Percentiles rank a stretch among this genome's conserved stretches.
Evolutionary conservation across 2,888 invertebrate species (phyloP).

Genomic region (Teinopalpus imperialis): DNA sequence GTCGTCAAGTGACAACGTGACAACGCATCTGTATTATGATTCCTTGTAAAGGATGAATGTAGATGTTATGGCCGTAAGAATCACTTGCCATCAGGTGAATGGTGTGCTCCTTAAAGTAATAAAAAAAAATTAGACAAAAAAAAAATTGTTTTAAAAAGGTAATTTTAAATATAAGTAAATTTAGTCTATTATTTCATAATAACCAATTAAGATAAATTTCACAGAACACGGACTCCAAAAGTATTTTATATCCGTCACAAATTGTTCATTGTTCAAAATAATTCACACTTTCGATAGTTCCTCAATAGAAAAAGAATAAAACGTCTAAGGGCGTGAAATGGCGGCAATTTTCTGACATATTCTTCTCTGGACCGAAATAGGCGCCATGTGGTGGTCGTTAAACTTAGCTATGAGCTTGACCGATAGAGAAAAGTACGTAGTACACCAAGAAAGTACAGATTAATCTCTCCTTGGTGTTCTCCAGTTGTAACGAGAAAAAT

Average conservation of each 20-base stretch:
- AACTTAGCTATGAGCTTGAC: slow-evolving; percentile 35
- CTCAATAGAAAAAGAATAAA: slow-evolving; percentile 29
- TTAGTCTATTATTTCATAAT: too few relatives aligned
- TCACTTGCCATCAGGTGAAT: too few relatives aligned
- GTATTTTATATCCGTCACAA: slow-evolving; percentile 6
- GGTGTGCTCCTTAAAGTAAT: too few relatives aligned
- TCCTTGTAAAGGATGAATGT: too few relatives aligned
- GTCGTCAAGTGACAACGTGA: too few relatives aligned
- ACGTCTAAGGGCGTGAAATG: slow-evolving; percentile 56
- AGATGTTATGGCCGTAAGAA: too few relatives aligned
- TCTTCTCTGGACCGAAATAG: slow-evolving; percentile 53
- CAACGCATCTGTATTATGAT: too few relatives aligned
- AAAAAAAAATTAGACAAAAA: too few relatives aligned
- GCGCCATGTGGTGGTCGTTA: slow-evolving; percentile 62
- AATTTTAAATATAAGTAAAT: too few relatives aligned
- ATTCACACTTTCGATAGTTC: slow-evolving; percentile 32
- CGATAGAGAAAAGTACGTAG: slow-evolving; percentile 30
- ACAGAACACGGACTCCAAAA: slow-evolving; percentile 12
- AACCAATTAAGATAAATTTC: slow-evolving; percentile 15
- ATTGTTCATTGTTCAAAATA: slow-evolving; percentile 15
- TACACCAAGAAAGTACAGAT: slow-evolving; percentile 35
- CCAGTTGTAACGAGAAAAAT: too few relatives aligned
- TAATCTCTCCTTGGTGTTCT: too few relatives aligned
- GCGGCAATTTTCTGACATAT: slow-evolving; percentile 51
- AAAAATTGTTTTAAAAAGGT: too few relatives aligned